Base-by-base conservation (phyloP, 2,797 vertebrate genomes). In the Eremophila alpestris region DNA sequence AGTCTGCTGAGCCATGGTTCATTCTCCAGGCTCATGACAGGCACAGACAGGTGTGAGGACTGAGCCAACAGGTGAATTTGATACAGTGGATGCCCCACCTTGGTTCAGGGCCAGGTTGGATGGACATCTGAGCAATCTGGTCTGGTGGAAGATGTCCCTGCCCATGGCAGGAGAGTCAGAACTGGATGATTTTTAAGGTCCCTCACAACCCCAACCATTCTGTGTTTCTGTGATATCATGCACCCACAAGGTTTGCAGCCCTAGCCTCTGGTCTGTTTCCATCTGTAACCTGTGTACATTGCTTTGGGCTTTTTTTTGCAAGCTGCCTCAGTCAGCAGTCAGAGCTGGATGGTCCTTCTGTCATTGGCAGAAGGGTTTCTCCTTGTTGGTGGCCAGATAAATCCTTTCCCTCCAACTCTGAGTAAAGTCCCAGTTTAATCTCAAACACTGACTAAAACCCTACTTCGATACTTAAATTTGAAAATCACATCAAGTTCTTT, bases 401-500 rank as follows among this genome's bases (percentile, higher is more conserved):
- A 74, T 85, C 70, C 30, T 92, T 87, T 68, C 34, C 26, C 29
- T 69, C 22, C 63, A 41, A 36, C 27, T 90, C 45, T 22, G 34
- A 40, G 4, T 58, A 43, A 81, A 74, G 45, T 24, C 34, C 36
- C 18, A 45, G 49, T 75, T 93, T 73, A 80, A 75, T 34, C 36
- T 60, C 46, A 60, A 71, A n/a, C 46, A 71, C 40, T 77, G 43
- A 51, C 59, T 74, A 64, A 80, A 93, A 83, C 27, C 16, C 13
- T 70, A 54, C 27, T 79, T 77, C 10, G 1, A 58, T 30, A 73
- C 78, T 92, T 83, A 55, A 74, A 83, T 71, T 62, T 49, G 34
- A 89, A 94, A 95, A 83, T 92, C 69, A 73, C 12, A 19, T 90
- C 36, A 81, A 83, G 34, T 23, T 89, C 48, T 83, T 86, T 16